These are phyloP conservation scores for Stenopsyche tienmushanensis DNA, from an alignment of 1,140 invertebrate genomes.

Conservation along the genomic window DNA sequence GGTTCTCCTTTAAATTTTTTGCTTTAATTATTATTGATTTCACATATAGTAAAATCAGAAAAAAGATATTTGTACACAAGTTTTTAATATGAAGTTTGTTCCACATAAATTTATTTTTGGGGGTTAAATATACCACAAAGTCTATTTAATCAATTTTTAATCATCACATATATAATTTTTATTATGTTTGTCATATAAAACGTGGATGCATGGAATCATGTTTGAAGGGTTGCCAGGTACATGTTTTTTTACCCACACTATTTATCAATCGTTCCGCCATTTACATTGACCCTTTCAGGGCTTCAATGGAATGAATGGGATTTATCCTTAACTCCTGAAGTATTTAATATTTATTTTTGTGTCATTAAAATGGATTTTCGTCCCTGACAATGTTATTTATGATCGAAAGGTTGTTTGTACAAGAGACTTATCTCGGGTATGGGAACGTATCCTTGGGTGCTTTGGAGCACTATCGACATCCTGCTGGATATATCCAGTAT, in stretches of 20 bases:
- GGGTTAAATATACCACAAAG: too few relatives aligned
- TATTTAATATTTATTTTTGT: slow-evolving; percentile 36
- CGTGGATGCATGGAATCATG: too few relatives aligned
- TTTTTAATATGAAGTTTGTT: too few relatives aligned
- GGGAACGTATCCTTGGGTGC: slow-evolving; percentile 7
- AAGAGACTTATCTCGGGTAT: too few relatives aligned
- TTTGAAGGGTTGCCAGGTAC: neutral
- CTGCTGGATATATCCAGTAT: slow-evolving; percentile 12
- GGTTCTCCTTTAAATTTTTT: slow-evolving; percentile 13
- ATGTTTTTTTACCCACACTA: neutral
- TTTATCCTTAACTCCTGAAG: slow-evolving; percentile 23
- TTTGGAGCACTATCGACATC: slow-evolving; percentile 15
- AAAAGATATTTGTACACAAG: too few relatives aligned
- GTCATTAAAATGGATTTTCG: slow-evolving; percentile 31
- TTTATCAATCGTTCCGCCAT: slow-evolving; percentile 7
- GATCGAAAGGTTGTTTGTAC: too few relatives aligned
- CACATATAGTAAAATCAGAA: too few relatives aligned
- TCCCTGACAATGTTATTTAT: slow-evolving; percentile 13
- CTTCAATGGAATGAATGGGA: slow-evolving; percentile 24
- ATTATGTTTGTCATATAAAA: too few relatives aligned
- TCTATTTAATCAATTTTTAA: too few relatives aligned
- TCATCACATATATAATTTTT: too few relatives aligned
- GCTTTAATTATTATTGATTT: too few relatives aligned
- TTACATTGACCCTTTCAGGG: neutral
- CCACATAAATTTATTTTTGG: too few relatives aligned